These are phyloP conservation scores for Lucilia sericata DNA, from an alignment of 1,140 invertebrate species.

Conservation along the genomic window DNA sequence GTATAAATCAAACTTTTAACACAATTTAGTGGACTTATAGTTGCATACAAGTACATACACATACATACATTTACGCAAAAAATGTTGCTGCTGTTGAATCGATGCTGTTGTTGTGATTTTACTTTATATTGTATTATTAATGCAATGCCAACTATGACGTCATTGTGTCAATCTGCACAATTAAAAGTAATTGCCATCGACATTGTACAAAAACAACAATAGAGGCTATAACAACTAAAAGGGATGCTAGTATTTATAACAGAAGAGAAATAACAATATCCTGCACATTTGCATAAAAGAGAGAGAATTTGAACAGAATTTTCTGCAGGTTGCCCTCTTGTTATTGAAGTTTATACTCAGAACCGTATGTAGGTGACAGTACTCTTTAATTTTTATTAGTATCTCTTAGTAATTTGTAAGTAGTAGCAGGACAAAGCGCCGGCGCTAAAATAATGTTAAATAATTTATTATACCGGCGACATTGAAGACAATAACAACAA, in stretches of 20 bases:
- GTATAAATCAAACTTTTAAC: background rate
- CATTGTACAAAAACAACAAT: constrained; percentile 24
- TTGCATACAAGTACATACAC: background rate
- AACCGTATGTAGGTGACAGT: background rate
- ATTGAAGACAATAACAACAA: constrained; percentile 40
- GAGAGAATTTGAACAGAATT: background rate
- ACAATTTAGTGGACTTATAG: background rate
- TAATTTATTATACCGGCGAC: constrained; percentile 42
- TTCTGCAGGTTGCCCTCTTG: background rate
- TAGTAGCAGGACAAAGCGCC: background rate
- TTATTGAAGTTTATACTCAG: too few relatives aligned
- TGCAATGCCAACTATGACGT: constrained; percentile 44
- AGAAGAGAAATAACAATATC: background rate
- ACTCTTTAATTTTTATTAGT: background rate
- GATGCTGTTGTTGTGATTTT: background rate
- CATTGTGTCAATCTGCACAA: constrained; percentile 40
- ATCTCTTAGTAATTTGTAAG: background rate
- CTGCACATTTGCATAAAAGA: background rate
- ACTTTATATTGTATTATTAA: constrained; percentile 31
- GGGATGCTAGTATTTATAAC: background rate
- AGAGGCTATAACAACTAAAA: background rate
- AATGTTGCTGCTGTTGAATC: background rate
- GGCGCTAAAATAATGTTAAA: background rate
- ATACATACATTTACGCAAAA: background rate
- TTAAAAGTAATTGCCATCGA: constrained; percentile 41